Evolutionary conservation across 2,888 invertebrate species (phyloP).

Genomic region (Apotomis turbidana): DNA sequence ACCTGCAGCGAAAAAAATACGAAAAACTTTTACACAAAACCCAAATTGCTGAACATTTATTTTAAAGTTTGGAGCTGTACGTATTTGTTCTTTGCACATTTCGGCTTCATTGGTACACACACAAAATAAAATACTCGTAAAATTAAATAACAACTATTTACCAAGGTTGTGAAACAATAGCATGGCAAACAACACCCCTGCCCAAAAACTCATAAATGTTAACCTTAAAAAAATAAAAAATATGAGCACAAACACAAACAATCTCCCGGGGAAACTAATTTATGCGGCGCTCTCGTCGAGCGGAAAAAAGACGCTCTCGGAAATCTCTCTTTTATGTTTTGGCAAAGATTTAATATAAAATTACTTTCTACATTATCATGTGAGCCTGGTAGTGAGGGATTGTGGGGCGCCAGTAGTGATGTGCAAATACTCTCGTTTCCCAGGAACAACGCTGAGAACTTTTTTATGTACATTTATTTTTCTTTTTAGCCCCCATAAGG

Average conservation of each 20-base stretch:
- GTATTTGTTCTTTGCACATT: background rate
- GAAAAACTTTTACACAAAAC: background rate
- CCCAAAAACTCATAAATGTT: constrained; percentile 77
- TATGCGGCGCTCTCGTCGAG: constrained; percentile 73
- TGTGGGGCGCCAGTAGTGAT: constrained; percentile 23
- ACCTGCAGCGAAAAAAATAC: background rate
- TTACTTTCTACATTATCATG: constrained; percentile 80
- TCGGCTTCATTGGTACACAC: background rate
- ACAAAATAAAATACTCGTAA: background rate
- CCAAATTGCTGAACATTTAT: background rate
- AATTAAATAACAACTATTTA: constrained; percentile 5
- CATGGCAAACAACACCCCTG: constrained; percentile 47
- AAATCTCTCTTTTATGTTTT: constrained; percentile 79
- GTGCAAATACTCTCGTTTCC: background rate
- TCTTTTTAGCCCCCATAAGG: too few relatives aligned
- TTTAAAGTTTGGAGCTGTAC: background rate
- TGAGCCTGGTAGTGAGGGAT: constrained; percentile 61
- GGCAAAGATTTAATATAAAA: constrained; percentile 80
- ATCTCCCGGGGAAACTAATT: constrained; percentile 80
- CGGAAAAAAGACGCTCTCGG: constrained; percentile 63
- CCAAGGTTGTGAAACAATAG: constrained; percentile 44
- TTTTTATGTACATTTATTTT: too few relatives aligned
- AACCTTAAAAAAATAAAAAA: constrained; percentile 69
- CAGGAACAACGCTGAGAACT: too few relatives aligned
- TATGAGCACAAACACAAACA: constrained; percentile 70